A percentile compares a stretch with the other conserved stretches of the same genome.
Conservation (phyloP, 2,113 vertebrate species). For the Natator depressus region DNA sequence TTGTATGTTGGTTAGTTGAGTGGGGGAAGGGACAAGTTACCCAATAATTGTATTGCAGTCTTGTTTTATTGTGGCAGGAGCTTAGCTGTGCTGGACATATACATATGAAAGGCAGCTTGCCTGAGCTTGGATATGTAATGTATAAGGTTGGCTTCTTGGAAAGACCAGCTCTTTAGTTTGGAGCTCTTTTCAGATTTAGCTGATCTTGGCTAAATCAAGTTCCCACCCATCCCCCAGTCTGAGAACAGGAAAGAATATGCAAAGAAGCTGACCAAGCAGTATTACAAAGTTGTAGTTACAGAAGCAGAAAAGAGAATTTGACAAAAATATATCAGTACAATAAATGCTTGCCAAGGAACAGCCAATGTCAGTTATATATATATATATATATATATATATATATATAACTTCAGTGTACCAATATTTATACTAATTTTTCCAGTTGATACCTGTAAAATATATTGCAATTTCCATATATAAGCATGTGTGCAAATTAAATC, state of each 20-base stretch:
- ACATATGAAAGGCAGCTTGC: neutral
- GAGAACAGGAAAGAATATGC: slow-evolving; percentile 28
- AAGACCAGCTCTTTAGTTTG: neutral
- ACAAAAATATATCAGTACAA: fast-evolving
- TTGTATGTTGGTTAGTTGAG: slow-evolving; percentile 74
- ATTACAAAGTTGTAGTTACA: neutral
- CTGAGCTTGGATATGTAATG: neutral
- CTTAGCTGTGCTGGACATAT: neutral
- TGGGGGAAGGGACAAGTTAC: slow-evolving; percentile 73
- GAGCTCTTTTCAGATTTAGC: slow-evolving; percentile 40
- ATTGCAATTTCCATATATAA: neutral
- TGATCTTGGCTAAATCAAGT: slow-evolving; percentile 43
- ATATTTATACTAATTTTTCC: neutral
- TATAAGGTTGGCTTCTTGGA: neutral
- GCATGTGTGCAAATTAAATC: fast-evolving
- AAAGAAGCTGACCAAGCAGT: neutral
- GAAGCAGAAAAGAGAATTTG: neutral
- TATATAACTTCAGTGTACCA: fast-evolving
- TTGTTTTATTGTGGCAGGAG: slow-evolving; percentile 28
- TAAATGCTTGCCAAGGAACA: neutral
- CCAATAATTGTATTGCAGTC: slow-evolving; percentile 29
- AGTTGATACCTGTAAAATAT: neutral
- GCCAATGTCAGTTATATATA: neutral
- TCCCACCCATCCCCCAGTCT: slow-evolving; percentile 68
- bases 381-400: too few relatives aligned